Evolutionary conservation across 2,888 invertebrate genomes (phyloP), one percentile per base, ranked within the genome.

Genomic region (Harpagoxenus sublaevis): DNA sequence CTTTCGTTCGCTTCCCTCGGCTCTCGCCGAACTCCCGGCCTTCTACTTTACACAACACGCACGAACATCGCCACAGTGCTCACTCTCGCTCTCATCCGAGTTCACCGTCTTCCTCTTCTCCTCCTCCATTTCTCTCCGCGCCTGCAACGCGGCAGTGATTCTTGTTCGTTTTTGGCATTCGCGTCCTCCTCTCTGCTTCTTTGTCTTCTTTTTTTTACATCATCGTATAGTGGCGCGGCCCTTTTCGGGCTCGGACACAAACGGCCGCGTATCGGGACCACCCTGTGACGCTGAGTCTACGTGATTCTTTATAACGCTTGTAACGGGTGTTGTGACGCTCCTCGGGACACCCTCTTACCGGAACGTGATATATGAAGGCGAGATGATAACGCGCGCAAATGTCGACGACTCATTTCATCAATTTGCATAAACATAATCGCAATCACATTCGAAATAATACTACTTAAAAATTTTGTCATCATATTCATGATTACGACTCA

Each of bases 251-350:
- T 10, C 55, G 62, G 28, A 53, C 23, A 42, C 62, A 70, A 70
- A 62, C 48, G 62, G n/a, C 63, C 60, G 75, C 35, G 31, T 55
- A 51, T 74, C 31, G 18, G 42, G 90, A 88, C 90, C 86, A 90
- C 89, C 88, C 84, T 70, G 70, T 10, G 73, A 23, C 48, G 53
- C n/a, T 48, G 82, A 71, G 62, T 51, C 63, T n/a, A 23, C 48
- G 18, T 45, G 63, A 86, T 85, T 81, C 73, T 84, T 89, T 83
- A 81, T 83, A 81, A 81, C 55, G 57, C 77, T 57, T 35, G 60
- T 77, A 89, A 87, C 89, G 88, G 86, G 83, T 89, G 88, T 89
- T 84, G 81, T 68, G 70, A 86, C 60, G 55, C 48, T 78, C 68
- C 12, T 53, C 55, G 63, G 42, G 15, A 28, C 66, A 62, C 66